Percentiles rank a stretch among this genome's conserved stretches.
Evolutionary conservation across 2,113 vertebrate species (phyloP).

Genomic region (Dasypus novemcinctus): DNA sequence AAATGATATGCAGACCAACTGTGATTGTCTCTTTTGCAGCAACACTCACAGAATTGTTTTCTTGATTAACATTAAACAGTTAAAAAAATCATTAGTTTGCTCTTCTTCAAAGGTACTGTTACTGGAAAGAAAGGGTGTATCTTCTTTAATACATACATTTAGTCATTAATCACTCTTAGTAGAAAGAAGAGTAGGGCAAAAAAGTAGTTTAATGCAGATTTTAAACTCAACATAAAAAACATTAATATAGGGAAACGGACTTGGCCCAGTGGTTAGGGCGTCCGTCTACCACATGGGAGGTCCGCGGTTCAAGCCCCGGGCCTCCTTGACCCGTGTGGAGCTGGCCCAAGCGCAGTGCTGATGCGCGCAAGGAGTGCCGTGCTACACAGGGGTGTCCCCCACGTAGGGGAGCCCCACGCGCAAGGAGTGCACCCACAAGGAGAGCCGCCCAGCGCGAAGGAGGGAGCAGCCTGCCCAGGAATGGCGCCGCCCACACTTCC

Average conservation of each 20-base stretch:
- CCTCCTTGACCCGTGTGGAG: too few species aligned
- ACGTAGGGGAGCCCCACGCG: too few species aligned
- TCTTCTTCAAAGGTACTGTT: constrained; percentile 28
- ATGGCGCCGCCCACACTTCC: too few species aligned
- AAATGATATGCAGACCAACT: background rate
- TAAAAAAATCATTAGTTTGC: constrained; percentile 41
- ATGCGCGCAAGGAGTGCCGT: too few species aligned
- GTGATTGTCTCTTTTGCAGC: background rate
- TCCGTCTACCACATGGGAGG: too few species aligned
- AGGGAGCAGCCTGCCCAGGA: too few species aligned
- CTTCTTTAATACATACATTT: constrained; percentile 30
- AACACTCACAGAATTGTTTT: constrained; percentile 12
- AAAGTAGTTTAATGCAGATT: background rate
- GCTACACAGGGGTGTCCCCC: too few species aligned
- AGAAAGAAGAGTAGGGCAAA: constrained; percentile 15
- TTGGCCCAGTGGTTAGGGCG: too few species aligned
- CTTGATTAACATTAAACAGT: constrained; percentile 36
- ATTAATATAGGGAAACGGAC: constrained; percentile 4
- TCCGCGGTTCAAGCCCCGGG: too few species aligned
- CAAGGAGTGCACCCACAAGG: too few species aligned
- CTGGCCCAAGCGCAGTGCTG: too few species aligned
- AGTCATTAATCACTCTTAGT: constrained; percentile 4
- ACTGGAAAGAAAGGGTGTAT: constrained; percentile 25
- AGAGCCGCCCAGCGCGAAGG: too few species aligned
- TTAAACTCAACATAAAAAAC: constrained; percentile 14